phyloP scores from a whole-genome alignment of 2,888 invertebrate genomes.

The Thyatira batis region DNA sequence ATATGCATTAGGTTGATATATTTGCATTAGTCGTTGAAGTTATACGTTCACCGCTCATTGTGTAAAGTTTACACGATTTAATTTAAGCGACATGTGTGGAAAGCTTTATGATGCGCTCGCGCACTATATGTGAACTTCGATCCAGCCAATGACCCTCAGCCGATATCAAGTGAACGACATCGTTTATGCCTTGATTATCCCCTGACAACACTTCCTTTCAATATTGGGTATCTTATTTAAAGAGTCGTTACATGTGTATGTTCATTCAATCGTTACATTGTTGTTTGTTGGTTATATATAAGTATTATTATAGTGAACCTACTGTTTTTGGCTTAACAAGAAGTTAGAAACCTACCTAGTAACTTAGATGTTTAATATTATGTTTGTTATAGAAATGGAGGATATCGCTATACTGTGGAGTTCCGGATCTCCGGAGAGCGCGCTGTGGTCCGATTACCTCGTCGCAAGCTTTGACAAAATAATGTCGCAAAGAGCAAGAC shows the following conservation, averaged over 20 bases:
- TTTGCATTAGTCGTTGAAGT: not conserved
- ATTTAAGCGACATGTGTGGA: conserved; percentile 31
- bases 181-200: conserved; percentile 74
- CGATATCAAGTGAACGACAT: conserved; percentile 70
- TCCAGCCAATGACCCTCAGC: conserved; percentile 65
- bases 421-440: conserved; percentile 89
- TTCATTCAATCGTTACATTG: conserved; percentile 2
- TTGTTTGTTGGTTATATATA: not conserved
- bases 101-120: conserved; percentile 39
- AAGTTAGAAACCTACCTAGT: no score
- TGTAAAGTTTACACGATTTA: conserved; percentile 26
- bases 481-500: conserved; percentile 89
- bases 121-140: conserved; percentile 55
- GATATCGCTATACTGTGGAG: conserved; percentile 92
- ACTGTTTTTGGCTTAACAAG: not conserved
- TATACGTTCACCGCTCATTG: not conserved
- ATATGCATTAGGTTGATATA: not conserved
- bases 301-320: not conserved
- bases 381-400: conserved; percentile 85
- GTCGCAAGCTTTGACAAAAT: conserved; percentile 92
- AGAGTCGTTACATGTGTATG: conserved; percentile 9
- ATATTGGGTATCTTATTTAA: conserved; percentile 34
- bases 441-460: conserved; percentile 91
- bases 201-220: conserved; percentile 69
- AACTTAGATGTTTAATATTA: conserved; percentile 7